Conservation (phyloP, 1,140 invertebrate genomes). For the Pantala flavescens region DNA sequence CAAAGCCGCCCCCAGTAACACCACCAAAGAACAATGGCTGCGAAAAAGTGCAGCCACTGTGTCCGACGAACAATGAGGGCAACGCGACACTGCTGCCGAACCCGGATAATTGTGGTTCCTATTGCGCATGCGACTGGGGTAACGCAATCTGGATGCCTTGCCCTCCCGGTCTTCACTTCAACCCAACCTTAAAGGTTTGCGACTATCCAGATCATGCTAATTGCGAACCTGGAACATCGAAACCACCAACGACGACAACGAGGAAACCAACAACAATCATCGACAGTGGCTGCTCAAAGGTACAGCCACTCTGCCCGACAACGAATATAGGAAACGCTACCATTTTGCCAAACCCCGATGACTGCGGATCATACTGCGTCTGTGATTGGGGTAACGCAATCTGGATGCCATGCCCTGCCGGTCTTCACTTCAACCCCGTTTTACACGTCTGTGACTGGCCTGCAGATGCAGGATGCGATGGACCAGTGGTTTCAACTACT, state of each 20-base stretch:
- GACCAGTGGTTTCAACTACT: background rate
- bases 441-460: slow-evolving; percentile 26
- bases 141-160: slow-evolving; percentile 23
- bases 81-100: slow-evolving; percentile 17
- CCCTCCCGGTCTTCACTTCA: slow-evolving; percentile 21
- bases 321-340: background rate
- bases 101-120: slow-evolving; percentile 28
- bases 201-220: slow-evolving; percentile 24
- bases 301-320: background rate
- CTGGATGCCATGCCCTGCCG: slow-evolving; percentile 21
- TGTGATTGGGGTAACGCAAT: slow-evolving; percentile 28
- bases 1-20: background rate
- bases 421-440: slow-evolving; percentile 23
- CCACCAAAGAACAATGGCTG: background rate
- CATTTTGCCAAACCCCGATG: slow-evolving; percentile 19
- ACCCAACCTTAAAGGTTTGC: slow-evolving; percentile 25
- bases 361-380: slow-evolving; percentile 30
- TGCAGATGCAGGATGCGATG: slow-evolving; percentile 16
- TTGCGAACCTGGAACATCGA: background rate
- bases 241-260: too few relatives aligned
- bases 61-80: background rate
- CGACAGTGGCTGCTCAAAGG: too few relatives aligned
- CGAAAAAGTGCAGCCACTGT: background rate
- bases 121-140: slow-evolving; percentile 30
- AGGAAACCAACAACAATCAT: too few relatives aligned